A percentile compares a stretch with the other conserved stretches of the same genome.
Evolutionary conservation across 1,140 invertebrate genomes (phyloP).

Genomic region (Orchesella cincta): DNA sequence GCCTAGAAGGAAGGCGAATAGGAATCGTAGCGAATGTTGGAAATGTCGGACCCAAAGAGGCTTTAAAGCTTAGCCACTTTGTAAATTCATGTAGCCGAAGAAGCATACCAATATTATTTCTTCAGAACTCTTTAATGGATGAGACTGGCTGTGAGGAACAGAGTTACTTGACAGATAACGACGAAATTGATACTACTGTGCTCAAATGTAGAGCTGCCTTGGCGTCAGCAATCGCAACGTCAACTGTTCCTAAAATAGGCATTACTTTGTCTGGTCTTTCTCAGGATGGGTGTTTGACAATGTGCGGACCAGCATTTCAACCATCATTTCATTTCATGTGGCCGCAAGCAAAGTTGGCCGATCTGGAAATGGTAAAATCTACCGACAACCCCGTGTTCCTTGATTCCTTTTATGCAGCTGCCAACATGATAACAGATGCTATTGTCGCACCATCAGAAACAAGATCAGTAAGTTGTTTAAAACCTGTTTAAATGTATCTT

Average conservation of each 20-base stretch:
- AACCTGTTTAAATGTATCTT: too few relatives aligned
- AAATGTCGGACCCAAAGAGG: conserved; percentile 69
- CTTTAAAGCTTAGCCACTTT: conserved; percentile 65
- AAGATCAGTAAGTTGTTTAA: conserved; percentile 33
- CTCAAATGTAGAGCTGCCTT: conserved; percentile 72
- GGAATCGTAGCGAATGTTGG: conserved; percentile 71
- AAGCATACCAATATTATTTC: conserved; percentile 65
- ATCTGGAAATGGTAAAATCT: conserved; percentile 36
- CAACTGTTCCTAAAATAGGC: conserved; percentile 67
- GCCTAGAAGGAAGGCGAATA: conserved; percentile 60
- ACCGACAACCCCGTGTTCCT: not conserved
- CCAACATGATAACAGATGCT: conserved; percentile 44
- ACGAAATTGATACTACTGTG: conserved; percentile 66
- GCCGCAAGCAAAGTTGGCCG: conserved; percentile 40
- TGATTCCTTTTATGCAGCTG: conserved; percentile 45
- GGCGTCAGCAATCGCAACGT: conserved; percentile 68
- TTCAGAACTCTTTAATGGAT: conserved; percentile 67
- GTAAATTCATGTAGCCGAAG: conserved; percentile 67
- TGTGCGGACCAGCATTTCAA: conserved; percentile 50
- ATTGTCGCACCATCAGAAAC: conserved; percentile 46
- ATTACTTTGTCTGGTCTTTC: conserved; percentile 61
- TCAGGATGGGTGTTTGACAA: conserved; percentile 64
- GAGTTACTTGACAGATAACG: not conserved
- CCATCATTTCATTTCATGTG: conserved; percentile 49
- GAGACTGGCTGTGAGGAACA: conserved; percentile 53